A percentile compares a stretch with the other conserved stretches of the same genome.
phyloP scores from a whole-genome alignment of 1,140 invertebrate genomes.

The Polypedilum vanderplanki region DNA sequence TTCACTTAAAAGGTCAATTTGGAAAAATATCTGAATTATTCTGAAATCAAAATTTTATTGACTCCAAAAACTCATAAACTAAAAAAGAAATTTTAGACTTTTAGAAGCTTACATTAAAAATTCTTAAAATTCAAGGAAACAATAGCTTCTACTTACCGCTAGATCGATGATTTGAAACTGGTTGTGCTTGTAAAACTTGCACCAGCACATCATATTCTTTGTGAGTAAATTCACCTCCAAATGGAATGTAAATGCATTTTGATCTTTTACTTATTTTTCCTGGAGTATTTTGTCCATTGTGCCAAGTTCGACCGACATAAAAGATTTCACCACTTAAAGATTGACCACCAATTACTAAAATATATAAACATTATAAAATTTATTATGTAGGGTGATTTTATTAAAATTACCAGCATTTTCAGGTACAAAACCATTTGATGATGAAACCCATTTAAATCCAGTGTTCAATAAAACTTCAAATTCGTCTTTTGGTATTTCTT shows the following conservation, averaged over 20 bases:
- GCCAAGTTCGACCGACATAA: background rate
- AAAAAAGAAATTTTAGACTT: no score
- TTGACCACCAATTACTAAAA: background rate
- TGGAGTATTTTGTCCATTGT: background rate
- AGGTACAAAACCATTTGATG: background rate
- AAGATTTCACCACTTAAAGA: background rate
- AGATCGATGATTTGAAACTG: background rate
- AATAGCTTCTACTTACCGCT: background rate
- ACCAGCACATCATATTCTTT: background rate
- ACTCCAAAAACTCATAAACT: no score
- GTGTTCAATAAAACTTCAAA: background rate
- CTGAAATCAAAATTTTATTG: no score
- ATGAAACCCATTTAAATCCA: background rate
- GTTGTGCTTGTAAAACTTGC: background rate
- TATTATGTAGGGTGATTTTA: no score
- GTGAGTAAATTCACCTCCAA: background rate
- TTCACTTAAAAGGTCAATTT: no score
- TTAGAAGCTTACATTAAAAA: no score
- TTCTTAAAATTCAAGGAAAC: no score
- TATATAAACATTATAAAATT: no score
- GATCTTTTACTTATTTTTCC: background rate
- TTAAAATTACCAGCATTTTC: constrained; percentile 22
- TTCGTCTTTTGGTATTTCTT: background rate
- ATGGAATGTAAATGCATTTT: background rate
- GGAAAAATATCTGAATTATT: no score